Evolutionary conservation across 2,888 invertebrate species (phyloP).

Genomic region (Drosophila helvetica): DNA sequence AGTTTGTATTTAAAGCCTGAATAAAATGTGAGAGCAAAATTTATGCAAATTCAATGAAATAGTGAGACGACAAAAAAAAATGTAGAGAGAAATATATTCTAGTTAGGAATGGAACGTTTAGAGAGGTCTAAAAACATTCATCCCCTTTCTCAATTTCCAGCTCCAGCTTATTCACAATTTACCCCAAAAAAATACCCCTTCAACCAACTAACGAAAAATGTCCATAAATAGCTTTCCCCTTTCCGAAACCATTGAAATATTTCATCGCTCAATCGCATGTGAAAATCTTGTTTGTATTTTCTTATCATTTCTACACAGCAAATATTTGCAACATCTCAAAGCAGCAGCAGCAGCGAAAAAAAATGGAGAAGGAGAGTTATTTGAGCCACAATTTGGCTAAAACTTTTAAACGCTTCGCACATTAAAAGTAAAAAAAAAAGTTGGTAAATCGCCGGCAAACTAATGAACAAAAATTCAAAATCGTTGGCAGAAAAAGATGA

Average conservation of each 20-base stretch:
- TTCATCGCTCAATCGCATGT: not conserved
- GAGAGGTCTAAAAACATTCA: too few relatives aligned
- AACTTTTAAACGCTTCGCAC: conserved; percentile 21
- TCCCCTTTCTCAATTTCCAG: too few relatives aligned
- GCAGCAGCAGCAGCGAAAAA: not conserved
- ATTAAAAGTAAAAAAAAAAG: conserved; percentile 9
- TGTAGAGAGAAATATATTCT: not conserved
- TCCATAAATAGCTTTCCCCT: not conserved
- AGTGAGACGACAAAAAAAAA: not conserved
- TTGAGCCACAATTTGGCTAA: conserved; percentile 12
- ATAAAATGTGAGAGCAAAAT: not conserved
- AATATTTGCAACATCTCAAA: conserved; percentile 8
- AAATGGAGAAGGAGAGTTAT: not conserved
- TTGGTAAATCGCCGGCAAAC: conserved; percentile 26
- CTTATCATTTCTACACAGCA: conserved; percentile 13
- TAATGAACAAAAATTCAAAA: conserved; percentile 62
- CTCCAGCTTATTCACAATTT: not conserved
- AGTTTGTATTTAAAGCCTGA: conserved; percentile 2
- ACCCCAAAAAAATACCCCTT: not conserved
- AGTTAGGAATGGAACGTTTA: too few relatives aligned
- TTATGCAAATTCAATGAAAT: not conserved
- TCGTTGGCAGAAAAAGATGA: conserved; percentile 21
- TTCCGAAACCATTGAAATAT: not conserved
- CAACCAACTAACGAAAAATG: not conserved
- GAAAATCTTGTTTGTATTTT: conserved; percentile 16